These are phyloP conservation scores for Mongoloraphidia duomilia DNA, from an alignment of 2,888 invertebrate genomes.

Conservation along the genomic window DNA sequence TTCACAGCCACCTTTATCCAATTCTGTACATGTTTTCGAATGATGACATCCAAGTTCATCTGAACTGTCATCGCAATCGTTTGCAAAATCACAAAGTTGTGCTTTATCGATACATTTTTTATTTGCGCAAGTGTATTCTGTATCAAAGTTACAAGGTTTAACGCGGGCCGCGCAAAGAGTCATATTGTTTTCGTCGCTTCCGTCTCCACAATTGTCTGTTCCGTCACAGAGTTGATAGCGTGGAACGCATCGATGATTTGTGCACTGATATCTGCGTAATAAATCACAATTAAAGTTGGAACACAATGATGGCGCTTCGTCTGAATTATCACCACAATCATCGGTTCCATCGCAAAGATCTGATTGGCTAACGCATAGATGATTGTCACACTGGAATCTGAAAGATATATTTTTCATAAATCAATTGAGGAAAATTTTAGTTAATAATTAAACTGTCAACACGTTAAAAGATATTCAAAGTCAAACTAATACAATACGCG, in stretches of 20 bases:
- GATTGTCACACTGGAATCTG: conserved; percentile 84
- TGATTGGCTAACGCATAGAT: conserved; percentile 76
- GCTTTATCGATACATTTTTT: conserved; percentile 65
- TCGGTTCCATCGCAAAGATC: conserved; percentile 89
- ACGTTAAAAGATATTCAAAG: background rate
- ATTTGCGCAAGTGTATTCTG: conserved; percentile 81
- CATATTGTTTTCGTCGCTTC: conserved; percentile 91
- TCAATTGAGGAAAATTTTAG: too few species aligned
- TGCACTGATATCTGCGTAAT: conserved; percentile 73
- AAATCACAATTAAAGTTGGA: conserved; percentile 77
- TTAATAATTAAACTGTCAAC: background rate
- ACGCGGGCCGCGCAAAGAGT: conserved; percentile 67
- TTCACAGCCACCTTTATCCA: conserved; percentile 68
- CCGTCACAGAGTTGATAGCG: conserved; percentile 82
- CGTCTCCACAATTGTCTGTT: conserved; percentile 86
- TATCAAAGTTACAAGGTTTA: conserved; percentile 58
- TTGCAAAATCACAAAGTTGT: conserved; percentile 75
- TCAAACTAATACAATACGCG: background rate
- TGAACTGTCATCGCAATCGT: conserved; percentile 82
- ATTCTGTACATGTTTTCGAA: conserved; percentile 40
- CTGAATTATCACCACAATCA: conserved; percentile 84
- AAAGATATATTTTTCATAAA: conserved; percentile 2
- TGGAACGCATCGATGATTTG: conserved; percentile 75
- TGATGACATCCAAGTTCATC: conserved; percentile 85
- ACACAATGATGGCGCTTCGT: conserved; percentile 69